Evolutionary conservation across 2,888 invertebrate species (phyloP).

Genomic region (Microplitis deprimator): DNA sequence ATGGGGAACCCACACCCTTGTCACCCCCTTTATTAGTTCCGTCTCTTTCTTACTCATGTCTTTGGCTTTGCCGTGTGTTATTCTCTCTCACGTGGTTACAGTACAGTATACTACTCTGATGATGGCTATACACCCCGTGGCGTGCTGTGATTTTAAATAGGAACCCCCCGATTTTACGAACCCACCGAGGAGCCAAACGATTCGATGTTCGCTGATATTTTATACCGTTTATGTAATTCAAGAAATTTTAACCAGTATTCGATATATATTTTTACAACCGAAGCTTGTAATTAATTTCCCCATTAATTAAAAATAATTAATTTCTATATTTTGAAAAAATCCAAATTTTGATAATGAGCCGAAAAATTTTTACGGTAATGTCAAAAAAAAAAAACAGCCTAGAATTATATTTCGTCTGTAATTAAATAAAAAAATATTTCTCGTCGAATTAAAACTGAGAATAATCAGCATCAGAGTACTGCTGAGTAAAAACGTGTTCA

Average conservation of each 20-base stretch:
- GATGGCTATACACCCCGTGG: constrained; percentile 61
- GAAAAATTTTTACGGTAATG: no score
- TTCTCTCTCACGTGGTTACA: constrained; percentile 53
- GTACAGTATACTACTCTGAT: constrained; percentile 30
- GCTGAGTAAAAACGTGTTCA: constrained; percentile 68
- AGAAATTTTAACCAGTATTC: constrained; percentile 26
- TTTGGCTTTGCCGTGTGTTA: constrained; percentile 48
- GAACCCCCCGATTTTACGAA: constrained; percentile 64
- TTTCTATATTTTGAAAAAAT: no score
- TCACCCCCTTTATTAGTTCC: constrained; percentile 45
- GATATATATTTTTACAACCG: constrained; percentile 4
- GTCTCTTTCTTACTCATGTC: constrained; percentile 37
- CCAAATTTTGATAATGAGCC: no score
- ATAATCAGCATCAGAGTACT: constrained; percentile 55
- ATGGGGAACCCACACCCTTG: constrained; percentile 63
- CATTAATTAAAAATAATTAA: no score
- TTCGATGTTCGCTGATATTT: constrained; percentile 46
- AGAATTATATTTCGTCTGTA: not conserved
- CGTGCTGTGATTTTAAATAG: constrained; percentile 70
- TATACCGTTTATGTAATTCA: not conserved
- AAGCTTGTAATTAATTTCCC: no score
- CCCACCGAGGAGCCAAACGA: constrained; percentile 58
- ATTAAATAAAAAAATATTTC: not conserved
- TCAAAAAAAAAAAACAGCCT: not conserved
- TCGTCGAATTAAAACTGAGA: constrained; percentile 53